Evolutionary conservation across 2,888 invertebrate species (phyloP), one percentile per base, ranked within the genome.

Genomic region (Beris morrisii): DNA sequence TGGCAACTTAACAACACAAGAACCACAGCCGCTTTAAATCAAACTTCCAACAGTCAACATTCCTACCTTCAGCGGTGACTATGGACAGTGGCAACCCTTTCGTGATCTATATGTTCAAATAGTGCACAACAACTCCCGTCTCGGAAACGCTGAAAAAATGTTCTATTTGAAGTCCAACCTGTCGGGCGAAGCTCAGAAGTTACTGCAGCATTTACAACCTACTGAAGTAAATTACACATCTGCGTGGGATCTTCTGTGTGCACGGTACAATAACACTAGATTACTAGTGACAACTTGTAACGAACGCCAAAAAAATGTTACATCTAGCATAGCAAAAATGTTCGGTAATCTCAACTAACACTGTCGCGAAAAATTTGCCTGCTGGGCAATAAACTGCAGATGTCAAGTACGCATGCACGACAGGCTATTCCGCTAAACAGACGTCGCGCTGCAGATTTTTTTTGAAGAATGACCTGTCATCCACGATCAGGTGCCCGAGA

Each of bases 11-110:
- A 22, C 22, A 22, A 22, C 22, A 22, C 1, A 22, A 22, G 22
- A 22, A 22, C 1, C 3, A 2, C 22, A 3, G 22, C 22, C 22
- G 3, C 22, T 3, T 78, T 31, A 63, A 22, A 44, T 44, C n/a
- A 9, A 44, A 44, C 44, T 44, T 44, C 44, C 44, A n/a, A 44
- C 11, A 44, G n/a, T 44, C n/a, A n/a, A 44, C 3, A 44, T 44
- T 44, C 44, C 44, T 9, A 44, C 9, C 11, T 54, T 64, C 66
- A 44, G 31, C 38, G 15, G 52, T 38, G 28, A n/a, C 53, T 64
- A 28, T 59, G 30, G 9, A n/a, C 22, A 22, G 22, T 22, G 22
- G 1, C 22, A 22, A 22, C n/a, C 22, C 22, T 2, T 22, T 22
- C 22, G 22, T 22, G 22, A 22, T 22, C 22, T 22, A 1, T 22